A percentile compares a stretch with the other conserved stretches of the same genome.
These are phyloP conservation scores for Cerceris rybyensis DNA, from an alignment of 2,888 invertebrate genomes.

Conservation along the genomic window DNA sequence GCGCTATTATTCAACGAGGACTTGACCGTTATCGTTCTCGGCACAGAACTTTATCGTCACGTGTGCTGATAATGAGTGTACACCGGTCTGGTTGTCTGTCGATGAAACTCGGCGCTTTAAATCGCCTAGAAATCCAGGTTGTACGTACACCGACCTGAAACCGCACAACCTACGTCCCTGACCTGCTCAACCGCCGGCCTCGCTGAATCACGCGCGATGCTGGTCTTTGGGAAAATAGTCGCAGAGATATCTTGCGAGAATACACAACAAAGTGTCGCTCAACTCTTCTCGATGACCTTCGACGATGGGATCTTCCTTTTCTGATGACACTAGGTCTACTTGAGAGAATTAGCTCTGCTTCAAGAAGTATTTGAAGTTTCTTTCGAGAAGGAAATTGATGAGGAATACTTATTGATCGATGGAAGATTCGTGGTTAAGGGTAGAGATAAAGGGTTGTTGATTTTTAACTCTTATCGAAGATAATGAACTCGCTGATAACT, in stretches of 20 bases:
- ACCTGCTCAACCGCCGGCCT: conserved; percentile 66
- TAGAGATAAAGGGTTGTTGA: no score
- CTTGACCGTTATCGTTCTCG: conserved; percentile 47
- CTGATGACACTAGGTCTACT: not conserved
- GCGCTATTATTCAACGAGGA: conserved; percentile 25
- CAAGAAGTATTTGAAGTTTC: not conserved
- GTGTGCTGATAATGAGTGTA: conserved; percentile 28
- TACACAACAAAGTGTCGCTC: not conserved
- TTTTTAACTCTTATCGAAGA: no score
- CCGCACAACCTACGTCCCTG: conserved; percentile 61
- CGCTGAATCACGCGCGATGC: conserved; percentile 65
- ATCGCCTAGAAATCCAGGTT: conserved; percentile 64
- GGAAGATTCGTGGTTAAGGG: no score
- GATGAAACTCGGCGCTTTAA: conserved; percentile 55
- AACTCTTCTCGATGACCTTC: not conserved
- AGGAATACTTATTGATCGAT: no score
- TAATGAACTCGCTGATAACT: no score
- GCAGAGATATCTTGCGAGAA: conserved; percentile 46
- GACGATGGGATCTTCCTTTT: not conserved
- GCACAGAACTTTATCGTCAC: conserved; percentile 32
- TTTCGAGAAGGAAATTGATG: not conserved
- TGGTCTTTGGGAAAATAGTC: conserved; percentile 58
- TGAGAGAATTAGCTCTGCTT: not conserved
- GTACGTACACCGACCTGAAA: conserved; percentile 61
- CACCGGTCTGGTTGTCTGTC: not conserved